Evolutionary conservation across 2,888 invertebrate genomes (phyloP), one percentile per base, ranked within the genome.

Genomic region (Archaeoteleia sp.): DNA sequence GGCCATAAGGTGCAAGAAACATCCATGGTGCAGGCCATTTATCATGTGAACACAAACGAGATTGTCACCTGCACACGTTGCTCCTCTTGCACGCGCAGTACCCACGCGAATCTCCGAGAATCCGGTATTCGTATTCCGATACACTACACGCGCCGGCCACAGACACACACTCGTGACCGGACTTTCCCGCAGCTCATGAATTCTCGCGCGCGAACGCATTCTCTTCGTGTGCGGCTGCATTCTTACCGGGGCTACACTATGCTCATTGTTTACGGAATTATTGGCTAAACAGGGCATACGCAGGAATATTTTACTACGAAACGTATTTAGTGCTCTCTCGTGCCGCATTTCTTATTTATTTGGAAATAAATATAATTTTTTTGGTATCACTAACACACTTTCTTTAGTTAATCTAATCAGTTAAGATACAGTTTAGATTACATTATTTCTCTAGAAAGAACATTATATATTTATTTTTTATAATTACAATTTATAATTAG

Each of bases 11-110:
- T 75, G 73, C 72, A 73, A 74, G 71, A 74, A 73, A 70, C 74
- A 73, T 71, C 54, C 55, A 39, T 58, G 57, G 62, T 69, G 55
- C 70, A 62, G 37, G 73, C 71, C 75, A 75, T 80, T 81, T 79
- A 78, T 79, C 79, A 77, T 69, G 73, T 8, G 71, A 75, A 72
- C 76, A 78, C 76, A 76, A 80, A 80, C 78, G 75, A 78, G 78
- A 80, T 80, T 78, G 80, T 80, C 80, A 79, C 80, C 80, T 79
- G 78, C 65, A 68, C 72, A 53, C 63, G 51, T 17, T 58, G 35
- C 30, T 39, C 32, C 39, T 37, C 10, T 20, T 27, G 53, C n/a
- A 25, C 55, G 49, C 51, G 49, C 32, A 40, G 40, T 53, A 53
- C 58, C 58, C 58, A 48, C 58, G 55, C 60, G 67, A 54, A 46